Conservation (phyloP, 1,140 invertebrate genomes). For the Drosophila albomicans region DNA sequence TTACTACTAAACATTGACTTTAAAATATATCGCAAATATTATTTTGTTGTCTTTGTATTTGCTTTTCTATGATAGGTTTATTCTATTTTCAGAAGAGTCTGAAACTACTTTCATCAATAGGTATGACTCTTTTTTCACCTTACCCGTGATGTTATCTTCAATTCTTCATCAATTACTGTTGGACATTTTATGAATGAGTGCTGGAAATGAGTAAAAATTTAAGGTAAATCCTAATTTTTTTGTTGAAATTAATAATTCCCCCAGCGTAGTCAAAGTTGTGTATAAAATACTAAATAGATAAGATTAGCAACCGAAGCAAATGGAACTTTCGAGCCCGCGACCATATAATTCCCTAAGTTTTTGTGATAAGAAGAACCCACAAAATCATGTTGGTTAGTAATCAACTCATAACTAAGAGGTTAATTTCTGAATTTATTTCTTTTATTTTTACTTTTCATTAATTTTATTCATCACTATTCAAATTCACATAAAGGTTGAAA, state of each 20-base stretch:
- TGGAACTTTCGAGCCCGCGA: conserved; percentile 12
- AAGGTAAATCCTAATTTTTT: conserved; percentile 3
- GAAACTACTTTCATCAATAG: neutral
- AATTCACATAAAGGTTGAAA: too few relatives aligned
- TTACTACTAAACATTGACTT: conserved; percentile 12
- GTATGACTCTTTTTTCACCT: too few relatives aligned
- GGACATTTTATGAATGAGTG: conserved; percentile 7
- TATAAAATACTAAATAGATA: neutral
- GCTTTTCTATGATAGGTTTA: neutral
- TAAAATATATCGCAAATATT: neutral
- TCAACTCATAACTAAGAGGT: too few relatives aligned
- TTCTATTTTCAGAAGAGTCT: neutral
- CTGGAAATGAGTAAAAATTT: neutral
- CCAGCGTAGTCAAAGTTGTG: neutral
- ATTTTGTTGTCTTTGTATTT: neutral
- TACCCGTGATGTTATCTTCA: neutral
- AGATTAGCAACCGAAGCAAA: conserved; percentile 8
- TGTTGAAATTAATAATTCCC: neutral
- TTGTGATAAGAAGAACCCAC: neutral
- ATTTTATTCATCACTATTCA: too few relatives aligned
- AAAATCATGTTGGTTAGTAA: neutral
- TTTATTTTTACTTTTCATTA: neutral
- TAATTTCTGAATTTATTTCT: neutral
- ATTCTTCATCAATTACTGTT: neutral
- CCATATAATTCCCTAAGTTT: neutral